Base-by-base conservation (phyloP, 2,888 invertebrate genomes). In the Orthonychiurus folsomi region DNA sequence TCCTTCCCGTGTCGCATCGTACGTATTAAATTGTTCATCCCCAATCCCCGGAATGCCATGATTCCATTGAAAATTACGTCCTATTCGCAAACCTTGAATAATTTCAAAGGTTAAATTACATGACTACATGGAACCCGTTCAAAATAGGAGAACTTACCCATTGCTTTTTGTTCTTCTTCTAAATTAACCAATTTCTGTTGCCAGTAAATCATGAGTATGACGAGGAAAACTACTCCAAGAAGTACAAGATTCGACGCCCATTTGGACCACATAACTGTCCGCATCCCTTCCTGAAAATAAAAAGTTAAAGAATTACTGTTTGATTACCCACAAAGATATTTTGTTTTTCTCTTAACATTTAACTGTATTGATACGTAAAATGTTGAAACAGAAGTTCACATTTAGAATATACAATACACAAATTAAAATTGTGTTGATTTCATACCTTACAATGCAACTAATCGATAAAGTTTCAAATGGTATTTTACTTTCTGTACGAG, bases 191-290 rank as follows among this genome's bases (percentile, higher is more conserved):
- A 63, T 66, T 71, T 73, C 54, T 70, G 70, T 56, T 71, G 71
- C 68, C 69, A 73, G 61, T 73, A 73, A 56, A 73, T 65, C 70
- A 71, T 68, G 58, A 73, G 68, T 20, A 66, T 63, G 37, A 71
- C 66, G 56, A 71, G 60, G 62, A 63, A 69, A 63, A 73, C 64
- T 53, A 70, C 60, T 53, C 66, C 67, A 63, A 70, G 60, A 37
- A 71, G 64, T 57, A 71, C 64, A 25, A 71, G 62, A 65, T 72
- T 70, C 57, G 68, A 70, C 60, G 67, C 69, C 69, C 70, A 72
- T 69, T 71, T 72, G 61, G 72, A 71, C 69, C 66, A 68, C 72
- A 72, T 72, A 60, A 69, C 68, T 61, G 68, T 70, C 69, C 69
- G 66, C 72, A 72, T 72, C 56, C 67, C 72, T 67, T 65, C 62